Percentiles rank a stretch among this genome's conserved stretches.
Evolutionary conservation across 1,140 invertebrate genomes (phyloP).

Genomic region (Diorhabda elongata): DNA sequence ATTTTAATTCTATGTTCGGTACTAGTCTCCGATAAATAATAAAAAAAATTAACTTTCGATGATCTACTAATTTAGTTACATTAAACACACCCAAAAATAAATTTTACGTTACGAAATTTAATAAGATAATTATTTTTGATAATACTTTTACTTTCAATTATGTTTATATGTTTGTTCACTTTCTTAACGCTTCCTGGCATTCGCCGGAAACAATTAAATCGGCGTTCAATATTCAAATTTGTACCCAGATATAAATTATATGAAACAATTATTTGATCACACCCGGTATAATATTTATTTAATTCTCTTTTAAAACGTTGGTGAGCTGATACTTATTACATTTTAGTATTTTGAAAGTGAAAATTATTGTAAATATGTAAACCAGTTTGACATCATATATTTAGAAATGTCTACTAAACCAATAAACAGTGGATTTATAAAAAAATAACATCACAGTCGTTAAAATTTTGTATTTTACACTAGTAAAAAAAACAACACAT

Average conservation of each 20-base stretch:
- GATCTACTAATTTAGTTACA: not conserved
- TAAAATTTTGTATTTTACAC: too few relatives aligned
- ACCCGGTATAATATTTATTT: too few relatives aligned
- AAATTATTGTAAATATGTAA: conserved; percentile 8
- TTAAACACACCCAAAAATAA: not conserved
- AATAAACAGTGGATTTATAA: too few relatives aligned
- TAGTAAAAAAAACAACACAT: too few relatives aligned
- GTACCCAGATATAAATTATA: too few relatives aligned
- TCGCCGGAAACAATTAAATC: too few relatives aligned
- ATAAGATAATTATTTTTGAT: not conserved
- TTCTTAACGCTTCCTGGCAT: not conserved
- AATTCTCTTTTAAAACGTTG: too few relatives aligned
- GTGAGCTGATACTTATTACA: not conserved
- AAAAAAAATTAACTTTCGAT: conserved; percentile 1
- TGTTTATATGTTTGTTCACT: not conserved
- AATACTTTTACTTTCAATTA: not conserved
- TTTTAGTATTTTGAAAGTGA: conserved; percentile 20
- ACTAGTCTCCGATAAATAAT: not conserved
- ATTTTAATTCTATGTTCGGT: too few relatives aligned
- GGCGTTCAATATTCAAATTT: too few relatives aligned
- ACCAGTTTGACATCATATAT: conserved; percentile 13
- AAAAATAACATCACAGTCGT: too few relatives aligned
- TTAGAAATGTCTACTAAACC: not conserved
- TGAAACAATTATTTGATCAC: too few relatives aligned
- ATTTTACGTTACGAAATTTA: not conserved